Evolutionary conservation across 2,888 invertebrate genomes (phyloP).

Genomic region (Leptopilina drosophilae): DNA sequence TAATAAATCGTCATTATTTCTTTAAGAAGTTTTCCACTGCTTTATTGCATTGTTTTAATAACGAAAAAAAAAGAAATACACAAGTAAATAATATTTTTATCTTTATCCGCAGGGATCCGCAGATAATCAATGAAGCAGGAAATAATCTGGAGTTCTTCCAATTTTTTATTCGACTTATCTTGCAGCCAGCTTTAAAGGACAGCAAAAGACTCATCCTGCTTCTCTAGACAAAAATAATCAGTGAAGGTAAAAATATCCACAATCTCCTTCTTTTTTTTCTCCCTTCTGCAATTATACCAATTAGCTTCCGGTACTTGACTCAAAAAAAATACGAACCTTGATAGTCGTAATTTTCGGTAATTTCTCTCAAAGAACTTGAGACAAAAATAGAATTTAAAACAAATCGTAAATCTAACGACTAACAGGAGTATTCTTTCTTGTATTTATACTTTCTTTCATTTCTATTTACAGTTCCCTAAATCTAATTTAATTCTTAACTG

Average conservation of each 20-base stretch:
- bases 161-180: conserved; percentile 33
- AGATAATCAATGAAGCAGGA: conserved; percentile 32
- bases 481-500: no score
- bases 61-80: not conserved
- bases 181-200: not conserved
- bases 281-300: not conserved
- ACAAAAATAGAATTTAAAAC: not conserved
- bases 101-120: not conserved
- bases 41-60: no score
- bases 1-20: not conserved
- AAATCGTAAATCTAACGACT: not conserved
- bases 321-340: not conserved
- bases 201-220: not conserved
- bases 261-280: not conserved
- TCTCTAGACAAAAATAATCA: conserved; percentile 28
- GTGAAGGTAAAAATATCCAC: conserved; percentile 21
- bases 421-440: no score
- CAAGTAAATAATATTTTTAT: conserved; percentile 26
- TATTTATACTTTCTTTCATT: not conserved
- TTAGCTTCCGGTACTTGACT: conserved; percentile 17
- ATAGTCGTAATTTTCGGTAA: not conserved
- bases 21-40: no score
- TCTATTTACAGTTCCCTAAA: not conserved
- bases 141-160: conserved; percentile 34
- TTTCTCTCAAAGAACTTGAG: not conserved